Conservation (phyloP, 2,113 vertebrate species). For the Erpornis zantholeuca region DNA sequence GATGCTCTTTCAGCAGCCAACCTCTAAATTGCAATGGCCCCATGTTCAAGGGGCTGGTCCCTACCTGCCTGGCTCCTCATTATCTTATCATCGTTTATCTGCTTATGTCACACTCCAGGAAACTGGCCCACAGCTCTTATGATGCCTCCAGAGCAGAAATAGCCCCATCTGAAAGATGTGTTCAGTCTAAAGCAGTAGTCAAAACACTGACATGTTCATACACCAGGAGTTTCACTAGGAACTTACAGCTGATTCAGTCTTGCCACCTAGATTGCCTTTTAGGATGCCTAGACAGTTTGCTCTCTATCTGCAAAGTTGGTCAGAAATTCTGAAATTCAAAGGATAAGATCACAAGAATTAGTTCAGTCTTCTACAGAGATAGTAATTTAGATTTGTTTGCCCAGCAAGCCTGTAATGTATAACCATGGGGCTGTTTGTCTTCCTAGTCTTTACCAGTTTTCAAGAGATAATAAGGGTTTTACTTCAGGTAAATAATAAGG, state of each 20-base stretch:
- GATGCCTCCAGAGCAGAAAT: not conserved
- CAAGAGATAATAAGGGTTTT: accelerated
- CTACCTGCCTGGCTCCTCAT: not conserved
- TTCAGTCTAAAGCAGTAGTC: not conserved
- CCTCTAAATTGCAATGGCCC: not conserved
- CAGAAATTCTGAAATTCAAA: not conserved
- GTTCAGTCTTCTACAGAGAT: not conserved
- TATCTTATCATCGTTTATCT: not conserved
- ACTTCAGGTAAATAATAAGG: not conserved
- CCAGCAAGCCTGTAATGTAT: not conserved
- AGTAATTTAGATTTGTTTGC: not conserved
- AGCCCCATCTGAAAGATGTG: not conserved
- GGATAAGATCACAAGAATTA: not conserved
- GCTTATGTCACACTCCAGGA: not conserved
- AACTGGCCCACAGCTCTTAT: not conserved
- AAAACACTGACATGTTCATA: not conserved
- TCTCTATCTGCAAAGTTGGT: not conserved
- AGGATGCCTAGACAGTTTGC: not conserved
- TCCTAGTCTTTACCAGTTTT: not conserved
- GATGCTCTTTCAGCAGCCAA: not conserved
- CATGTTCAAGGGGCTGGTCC: not conserved
- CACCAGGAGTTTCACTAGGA: not conserved
- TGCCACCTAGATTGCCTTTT: not conserved
- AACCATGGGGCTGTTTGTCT: not conserved
- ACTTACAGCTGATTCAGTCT: not conserved